A percentile compares a stretch with the other conserved stretches of the same genome.
phyloP scores from a whole-genome alignment of 2,888 invertebrate species.

The Drosophila meridionalis region DNA sequence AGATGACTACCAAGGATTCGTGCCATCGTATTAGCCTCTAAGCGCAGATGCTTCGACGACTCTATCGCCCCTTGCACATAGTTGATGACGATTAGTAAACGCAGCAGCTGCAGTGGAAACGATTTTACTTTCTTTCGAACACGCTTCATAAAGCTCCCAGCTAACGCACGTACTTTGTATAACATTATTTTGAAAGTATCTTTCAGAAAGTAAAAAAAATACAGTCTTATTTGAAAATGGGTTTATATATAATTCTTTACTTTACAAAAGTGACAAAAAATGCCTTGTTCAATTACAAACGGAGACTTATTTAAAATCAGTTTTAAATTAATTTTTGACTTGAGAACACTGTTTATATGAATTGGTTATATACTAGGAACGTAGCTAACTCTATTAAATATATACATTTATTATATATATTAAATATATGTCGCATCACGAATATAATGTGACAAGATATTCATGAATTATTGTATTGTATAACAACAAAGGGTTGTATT shows the following conservation, averaged over 20 bases:
- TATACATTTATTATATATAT: no score
- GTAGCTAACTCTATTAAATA: no score
- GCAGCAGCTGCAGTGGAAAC: constrained; percentile 4
- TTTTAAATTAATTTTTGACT: no score
- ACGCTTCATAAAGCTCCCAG: neutral
- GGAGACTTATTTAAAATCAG: no score
- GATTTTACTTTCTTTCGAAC: neutral
- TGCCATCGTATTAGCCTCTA: neutral
- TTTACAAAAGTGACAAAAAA: neutral
- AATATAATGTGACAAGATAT: no score
- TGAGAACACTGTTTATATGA: no score
- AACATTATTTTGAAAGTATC: neutral
- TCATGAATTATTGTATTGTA: no score
- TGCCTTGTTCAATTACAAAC: no score
- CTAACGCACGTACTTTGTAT: neutral
- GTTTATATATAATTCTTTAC: neutral
- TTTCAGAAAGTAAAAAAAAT: neutral
- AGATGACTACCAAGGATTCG: neutral
- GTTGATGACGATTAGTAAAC: neutral
- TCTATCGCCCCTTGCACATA: constrained; percentile 19
- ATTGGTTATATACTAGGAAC: no score
- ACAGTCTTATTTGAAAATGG: neutral
- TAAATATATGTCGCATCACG: no score
- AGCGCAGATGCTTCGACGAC: neutral
- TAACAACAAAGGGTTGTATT: no score